Base-by-base conservation (phyloP, 2,888 invertebrate genomes). In the Dascillus cervinus region DNA sequence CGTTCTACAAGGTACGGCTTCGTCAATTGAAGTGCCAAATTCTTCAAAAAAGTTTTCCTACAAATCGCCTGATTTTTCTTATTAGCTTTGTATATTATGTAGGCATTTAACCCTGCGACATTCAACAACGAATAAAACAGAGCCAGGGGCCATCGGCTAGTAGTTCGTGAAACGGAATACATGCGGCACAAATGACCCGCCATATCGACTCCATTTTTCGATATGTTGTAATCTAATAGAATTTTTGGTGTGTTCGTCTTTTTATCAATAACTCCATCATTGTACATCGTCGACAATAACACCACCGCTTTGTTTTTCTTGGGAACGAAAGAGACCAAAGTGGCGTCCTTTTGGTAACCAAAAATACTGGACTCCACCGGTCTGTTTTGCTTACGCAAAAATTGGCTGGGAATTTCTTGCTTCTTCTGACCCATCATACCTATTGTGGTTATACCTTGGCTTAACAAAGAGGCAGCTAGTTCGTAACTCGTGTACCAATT, bases 191-290 rank as follows among this genome's bases (percentile, higher is more conserved):
- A 20, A 22, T 53, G 31, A 29, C 52, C 49, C 3, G 43, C 44
- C 2, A 46, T 32, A 36, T 52, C 47, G 3, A 52, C 47, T 3
- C 52, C 47, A 15, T 19, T 35, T 43, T 52, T 52, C 2, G 48
- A 49, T 8, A 27, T 29, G 31, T 52, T 50, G 37, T 52, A 50
- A 34, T 42, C 47, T 17, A 46, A 44, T 11, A 49, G 45, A 9
- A 51, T 51, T 22, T 44, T 42, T 10, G 50, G 49, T 37, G 4
- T 17, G 4, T 17, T 4, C 4, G 17, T 6, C 17, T 17, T 8
- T 50, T 50, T 24, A 26, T 20, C 26, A 13, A 26, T 26, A 3
- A 23, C 24, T 15, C 38, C 10, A 24, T 47, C 46, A 33, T 48
- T 41, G 28, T 50, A 47, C n/a, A 49, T 8, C 3, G 42, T 35